Evolutionary conservation across 2,797 vertebrate species (phyloP).

Genomic region (Harpagifer antarcticus): DNA sequence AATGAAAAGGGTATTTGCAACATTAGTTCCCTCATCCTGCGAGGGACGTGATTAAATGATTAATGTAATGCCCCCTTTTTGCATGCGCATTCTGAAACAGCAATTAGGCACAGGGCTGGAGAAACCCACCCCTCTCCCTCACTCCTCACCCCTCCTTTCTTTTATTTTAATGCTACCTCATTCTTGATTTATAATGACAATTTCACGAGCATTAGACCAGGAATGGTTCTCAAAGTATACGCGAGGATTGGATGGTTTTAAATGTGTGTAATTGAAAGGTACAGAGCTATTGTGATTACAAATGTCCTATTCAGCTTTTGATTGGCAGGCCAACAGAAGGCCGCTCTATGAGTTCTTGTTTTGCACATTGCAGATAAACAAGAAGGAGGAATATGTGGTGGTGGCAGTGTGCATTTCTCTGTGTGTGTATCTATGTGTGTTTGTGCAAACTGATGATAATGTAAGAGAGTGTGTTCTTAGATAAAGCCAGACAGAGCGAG

Average conservation of each 20-base stretch:
- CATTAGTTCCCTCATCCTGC: slow-evolving; percentile 99
- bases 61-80: slow-evolving; percentile 98
- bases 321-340: slow-evolving; percentile 92
- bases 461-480: slow-evolving; percentile 57
- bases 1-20: slow-evolving; percentile 99
- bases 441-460: slow-evolving; percentile 54
- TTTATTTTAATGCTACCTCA: slow-evolving; percentile 90
- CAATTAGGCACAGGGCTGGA: slow-evolving; percentile 96
- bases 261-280: slow-evolving; percentile 94
- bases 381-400: slow-evolving; percentile 90
- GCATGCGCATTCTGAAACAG: slow-evolving; percentile 99
- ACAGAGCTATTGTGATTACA: slow-evolving; percentile 90
- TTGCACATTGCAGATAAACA: slow-evolving; percentile 96
- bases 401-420: slow-evolving; percentile 87
- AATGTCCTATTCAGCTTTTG: slow-evolving; percentile 88
- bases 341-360: slow-evolving; percentile 92
- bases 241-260: slow-evolving; percentile 81
- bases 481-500: slow-evolving; percentile 67
- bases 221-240: slow-evolving; percentile 91
- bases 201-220: slow-evolving; percentile 91
- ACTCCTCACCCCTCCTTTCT: slow-evolving; percentile 76
- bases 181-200: slow-evolving; percentile 96
- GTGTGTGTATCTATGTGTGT: slow-evolving; percentile 6
- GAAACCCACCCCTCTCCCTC: slow-evolving; percentile 83
- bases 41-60: slow-evolving; percentile 99